phyloP scores from a whole-genome alignment of 2,888 invertebrate species.

The Xanthorhoe spadicearia region DNA sequence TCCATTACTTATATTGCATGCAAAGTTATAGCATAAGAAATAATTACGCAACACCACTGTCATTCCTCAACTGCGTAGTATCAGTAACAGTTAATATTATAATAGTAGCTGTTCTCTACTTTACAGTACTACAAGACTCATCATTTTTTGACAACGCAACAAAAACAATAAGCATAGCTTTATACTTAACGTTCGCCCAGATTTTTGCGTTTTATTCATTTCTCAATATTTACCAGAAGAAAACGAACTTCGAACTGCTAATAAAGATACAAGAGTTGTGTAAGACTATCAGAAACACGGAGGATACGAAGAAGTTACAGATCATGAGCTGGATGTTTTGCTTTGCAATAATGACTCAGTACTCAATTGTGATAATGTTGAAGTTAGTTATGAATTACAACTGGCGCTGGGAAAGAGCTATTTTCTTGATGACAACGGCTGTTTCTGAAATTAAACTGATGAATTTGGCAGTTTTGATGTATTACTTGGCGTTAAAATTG shows the following conservation, averaged over 20 bases:
- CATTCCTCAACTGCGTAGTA: slow-evolving; percentile 3
- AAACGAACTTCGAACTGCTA: slow-evolving; percentile 20
- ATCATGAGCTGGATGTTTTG: slow-evolving; percentile 19
- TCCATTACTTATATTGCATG: slow-evolving; percentile 12
- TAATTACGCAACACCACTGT: slow-evolving; percentile 11
- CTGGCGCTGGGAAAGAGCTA: slow-evolving; percentile 26
- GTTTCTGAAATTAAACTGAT: slow-evolving; percentile 29
- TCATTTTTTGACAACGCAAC: background rate
- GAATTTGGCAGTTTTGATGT: slow-evolving; percentile 17
- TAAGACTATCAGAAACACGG: slow-evolving; percentile 14
- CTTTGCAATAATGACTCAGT: slow-evolving; percentile 12
- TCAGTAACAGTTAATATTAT: slow-evolving; percentile 10
- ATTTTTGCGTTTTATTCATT: slow-evolving; percentile 13
- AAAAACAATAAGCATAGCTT: slow-evolving; percentile 5
- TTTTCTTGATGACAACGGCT: slow-evolving; percentile 20
- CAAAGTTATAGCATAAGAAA: slow-evolving; percentile 27
- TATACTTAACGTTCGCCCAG: slow-evolving; percentile 10
- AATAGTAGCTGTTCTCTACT: background rate
- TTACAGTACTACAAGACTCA: background rate
- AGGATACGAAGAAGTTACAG: slow-evolving; percentile 17
- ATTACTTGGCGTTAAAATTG: slow-evolving; percentile 25
- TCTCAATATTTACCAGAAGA: slow-evolving; percentile 15
- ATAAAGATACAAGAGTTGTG: slow-evolving; percentile 25
- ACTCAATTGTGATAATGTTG: slow-evolving; percentile 16
- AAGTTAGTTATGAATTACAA: slow-evolving; percentile 9